Base-by-base conservation (phyloP, 2,113 vertebrate species). In the Galeopterus variegatus region DNA sequence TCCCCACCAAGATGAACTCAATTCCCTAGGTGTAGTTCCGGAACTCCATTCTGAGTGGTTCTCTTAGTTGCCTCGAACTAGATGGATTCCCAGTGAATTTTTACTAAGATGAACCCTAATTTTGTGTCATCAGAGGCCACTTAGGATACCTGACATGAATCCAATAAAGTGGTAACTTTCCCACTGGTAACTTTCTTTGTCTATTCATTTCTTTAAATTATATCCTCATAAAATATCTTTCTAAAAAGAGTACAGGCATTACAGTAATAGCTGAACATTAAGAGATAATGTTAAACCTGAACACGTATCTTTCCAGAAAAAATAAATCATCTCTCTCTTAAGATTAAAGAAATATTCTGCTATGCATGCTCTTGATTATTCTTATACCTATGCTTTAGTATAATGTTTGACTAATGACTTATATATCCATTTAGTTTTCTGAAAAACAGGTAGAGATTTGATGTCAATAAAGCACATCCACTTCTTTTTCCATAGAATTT, bases 1-100 rank as follows among this genome's bases (percentile, higher is more conserved):
- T 97, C 18, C 96, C 96, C 67, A 95, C n/a, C 93, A 98, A 82
- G 19, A 95, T 73, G 93, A 98, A 97, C 69, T 15, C 41, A 13
- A 5, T 91, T 88, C 45, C 91, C 77, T 69, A 72, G 13, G 97
- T 95, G 26, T 82, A 94, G n/a, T 98, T 98, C 93, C 88, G 21
- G 31, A 19, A 48, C 48, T 93, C 83, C 96, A 98, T 97, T 41
- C 14, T 75, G 11, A n/a, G 6, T 31, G 75, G 1, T 56, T 52
- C 65, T 75, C 80, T 89, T 69, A 50, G 31, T 88, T 93, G 19
- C 41, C 81, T 95, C 23, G 54, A 97, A 79, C 13, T 26, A 88
- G 41, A 80, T 54, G 12, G 21, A 52, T 93, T 87, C 28, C 52
- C 2, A 65, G 23, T 76, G 48, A 64, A 54, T 33, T 76, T 70